phyloP scores from a whole-genome alignment of 2,888 invertebrate genomes.

The Rhodophaea formosa region DNA sequence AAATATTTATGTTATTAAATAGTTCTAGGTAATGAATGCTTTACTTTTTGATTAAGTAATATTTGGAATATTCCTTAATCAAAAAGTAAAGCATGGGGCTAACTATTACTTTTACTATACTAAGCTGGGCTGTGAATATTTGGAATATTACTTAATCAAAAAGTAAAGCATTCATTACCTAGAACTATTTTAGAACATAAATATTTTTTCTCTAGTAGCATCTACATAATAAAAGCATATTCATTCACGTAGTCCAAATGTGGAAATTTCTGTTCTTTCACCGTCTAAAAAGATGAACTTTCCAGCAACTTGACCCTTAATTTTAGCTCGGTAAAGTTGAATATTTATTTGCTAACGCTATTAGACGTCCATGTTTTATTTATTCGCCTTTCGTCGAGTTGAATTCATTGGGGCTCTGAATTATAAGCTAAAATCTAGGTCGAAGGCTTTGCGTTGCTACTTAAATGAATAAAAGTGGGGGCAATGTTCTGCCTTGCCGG shows the following conservation, averaged over 20 bases:
- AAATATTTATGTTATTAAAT: no score
- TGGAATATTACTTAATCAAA: no score
- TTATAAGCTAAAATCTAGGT: conserved; percentile 11
- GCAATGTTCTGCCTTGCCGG: background rate
- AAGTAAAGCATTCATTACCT: no score
- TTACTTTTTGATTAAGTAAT: no score
- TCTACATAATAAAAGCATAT: conserved; percentile 1
- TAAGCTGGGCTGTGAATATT: no score
- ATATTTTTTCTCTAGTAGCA: background rate
- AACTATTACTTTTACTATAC: no score
- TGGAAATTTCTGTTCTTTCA: background rate
- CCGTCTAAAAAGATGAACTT: background rate
- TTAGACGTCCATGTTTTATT: conserved; percentile 7
- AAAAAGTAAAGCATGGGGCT: no score
- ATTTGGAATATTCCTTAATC: no score
- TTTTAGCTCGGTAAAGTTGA: background rate
- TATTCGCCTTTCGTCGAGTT: background rate
- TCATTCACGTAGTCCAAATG: background rate
- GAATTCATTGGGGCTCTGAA: conserved; percentile 6
- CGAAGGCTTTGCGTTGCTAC: background rate
- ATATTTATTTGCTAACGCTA: background rate
- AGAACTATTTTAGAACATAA: background rate
- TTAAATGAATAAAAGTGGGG: background rate
- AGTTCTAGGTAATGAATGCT: no score
- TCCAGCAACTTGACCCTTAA: background rate